Percentiles rank a stretch among this genome's conserved stretches.
Evolutionary conservation across 2,888 invertebrate genomes (phyloP).

Genomic region (Dicyrtoma fusca): DNA sequence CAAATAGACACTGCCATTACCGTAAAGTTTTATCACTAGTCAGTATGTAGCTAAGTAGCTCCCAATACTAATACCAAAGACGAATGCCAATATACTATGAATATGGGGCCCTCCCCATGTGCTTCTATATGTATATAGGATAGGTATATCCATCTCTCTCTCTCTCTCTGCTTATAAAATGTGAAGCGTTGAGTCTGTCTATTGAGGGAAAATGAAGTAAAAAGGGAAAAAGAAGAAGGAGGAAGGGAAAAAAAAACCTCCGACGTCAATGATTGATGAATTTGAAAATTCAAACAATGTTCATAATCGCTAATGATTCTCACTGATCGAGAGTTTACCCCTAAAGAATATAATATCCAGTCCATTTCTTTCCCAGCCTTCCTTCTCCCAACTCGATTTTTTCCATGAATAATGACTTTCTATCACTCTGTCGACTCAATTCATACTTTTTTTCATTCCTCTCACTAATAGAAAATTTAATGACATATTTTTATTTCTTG

Average conservation of each 20-base stretch:
- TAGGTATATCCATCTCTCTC: background rate
- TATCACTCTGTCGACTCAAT: constrained; percentile 30
- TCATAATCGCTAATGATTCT: constrained; percentile 50
- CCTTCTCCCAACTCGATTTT: constrained; percentile 21
- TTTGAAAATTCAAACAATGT: constrained; percentile 49
- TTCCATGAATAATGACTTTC: constrained; percentile 37
- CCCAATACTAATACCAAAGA: too few species aligned
- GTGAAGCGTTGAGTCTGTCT: background rate
- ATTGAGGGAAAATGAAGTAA: background rate
- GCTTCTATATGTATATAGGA: constrained; percentile 9
- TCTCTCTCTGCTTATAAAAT: background rate
- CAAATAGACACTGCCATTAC: constrained; percentile 37
- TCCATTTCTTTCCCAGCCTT: constrained; percentile 3
- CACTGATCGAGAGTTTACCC: constrained; percentile 38
- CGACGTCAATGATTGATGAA: constrained; percentile 52
- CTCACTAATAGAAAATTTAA: background rate
- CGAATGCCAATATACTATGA: too few species aligned
- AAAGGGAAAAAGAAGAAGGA: background rate
- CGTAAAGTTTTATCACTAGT: constrained; percentile 39
- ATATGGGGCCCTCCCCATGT: background rate
- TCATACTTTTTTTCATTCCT: constrained; percentile 19
- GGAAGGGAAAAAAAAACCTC: constrained; percentile 37
- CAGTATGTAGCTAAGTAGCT: too few species aligned
- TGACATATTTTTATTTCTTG: constrained; percentile 10
- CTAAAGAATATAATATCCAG: constrained; percentile 2